phyloP scores from a whole-genome alignment of 1,140 invertebrate species.

The Sitophilus oryzae region DNA sequence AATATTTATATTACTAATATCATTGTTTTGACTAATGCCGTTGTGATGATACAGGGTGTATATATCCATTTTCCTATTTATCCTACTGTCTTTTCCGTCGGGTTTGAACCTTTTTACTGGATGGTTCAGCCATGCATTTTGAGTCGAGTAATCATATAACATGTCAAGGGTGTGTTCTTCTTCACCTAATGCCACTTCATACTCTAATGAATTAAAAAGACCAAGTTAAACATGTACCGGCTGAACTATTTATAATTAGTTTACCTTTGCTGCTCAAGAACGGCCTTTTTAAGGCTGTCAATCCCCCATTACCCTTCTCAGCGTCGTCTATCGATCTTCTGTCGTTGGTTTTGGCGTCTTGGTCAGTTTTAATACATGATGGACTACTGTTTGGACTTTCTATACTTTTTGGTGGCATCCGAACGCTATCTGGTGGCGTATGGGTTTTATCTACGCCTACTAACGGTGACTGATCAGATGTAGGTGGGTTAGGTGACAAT shows the following conservation, averaged over 20 bases:
- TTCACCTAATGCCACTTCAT: constrained; percentile 60
- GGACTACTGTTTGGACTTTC: constrained; percentile 38
- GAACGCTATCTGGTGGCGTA: constrained; percentile 45
- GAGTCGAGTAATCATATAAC: constrained; percentile 81
- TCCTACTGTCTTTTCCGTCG: constrained; percentile 42
- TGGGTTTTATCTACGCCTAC: constrained; percentile 34
- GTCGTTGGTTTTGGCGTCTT: constrained; percentile 15
- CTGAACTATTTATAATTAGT: constrained; percentile 42
- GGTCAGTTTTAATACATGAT: constrained; percentile 14
- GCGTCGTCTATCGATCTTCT: constrained; percentile 17
- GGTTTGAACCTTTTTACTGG: constrained; percentile 78
- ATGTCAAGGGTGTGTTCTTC: constrained; percentile 74
- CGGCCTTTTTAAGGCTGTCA: constrained; percentile 59
- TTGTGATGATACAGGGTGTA: constrained; percentile 58
- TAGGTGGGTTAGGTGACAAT: constrained; percentile 45
- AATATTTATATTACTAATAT: constrained; percentile 31
- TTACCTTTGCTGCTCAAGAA: constrained; percentile 62
- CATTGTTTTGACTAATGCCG: constrained; percentile 35
- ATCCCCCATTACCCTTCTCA: constrained; percentile 18
- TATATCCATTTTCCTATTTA: constrained; percentile 44
- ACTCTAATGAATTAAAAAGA: constrained; percentile 10
- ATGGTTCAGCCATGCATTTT: constrained; percentile 82
- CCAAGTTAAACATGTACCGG: constrained; percentile 2
- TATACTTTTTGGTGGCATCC: constrained; percentile 45
- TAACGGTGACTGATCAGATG: constrained; percentile 35